Evolutionary conservation across 2,888 invertebrate species (phyloP).

Genomic region (Aporophyla nigra): DNA sequence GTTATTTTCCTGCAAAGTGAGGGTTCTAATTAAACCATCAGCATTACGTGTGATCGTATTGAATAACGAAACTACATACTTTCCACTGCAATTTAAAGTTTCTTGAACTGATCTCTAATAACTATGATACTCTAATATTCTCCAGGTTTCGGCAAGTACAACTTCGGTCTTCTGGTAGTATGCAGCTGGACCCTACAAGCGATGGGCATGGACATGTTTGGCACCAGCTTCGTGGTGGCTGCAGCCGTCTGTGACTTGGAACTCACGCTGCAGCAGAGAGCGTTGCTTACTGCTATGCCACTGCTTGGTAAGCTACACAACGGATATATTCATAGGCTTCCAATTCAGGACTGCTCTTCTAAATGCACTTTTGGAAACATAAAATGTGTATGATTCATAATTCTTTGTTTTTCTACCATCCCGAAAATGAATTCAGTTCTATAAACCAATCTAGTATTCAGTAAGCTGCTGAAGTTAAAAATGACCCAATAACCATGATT

Average conservation of each 20-base stretch:
- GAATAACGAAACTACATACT: not conserved
- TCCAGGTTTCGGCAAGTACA: conserved; percentile 87
- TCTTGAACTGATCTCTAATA: not conserved
- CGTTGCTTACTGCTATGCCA: conserved; percentile 93
- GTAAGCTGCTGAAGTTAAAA: not conserved
- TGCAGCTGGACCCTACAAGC: conserved; percentile 88
- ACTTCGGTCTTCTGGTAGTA: conserved; percentile 82
- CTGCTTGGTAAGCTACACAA: conserved; percentile 90
- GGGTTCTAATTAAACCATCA: not conserved
- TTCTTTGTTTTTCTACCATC: not conserved
- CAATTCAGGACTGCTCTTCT: not conserved
- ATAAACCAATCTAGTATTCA: no score
- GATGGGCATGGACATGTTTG: conserved; percentile 88
- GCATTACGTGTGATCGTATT: no score
- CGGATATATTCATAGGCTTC: not conserved
- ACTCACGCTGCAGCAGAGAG: conserved; percentile 92
- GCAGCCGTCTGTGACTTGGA: conserved; percentile 93
- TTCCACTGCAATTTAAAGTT: not conserved
- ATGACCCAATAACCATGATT: not conserved
- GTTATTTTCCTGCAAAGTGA: not conserved
- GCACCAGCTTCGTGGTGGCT: conserved; percentile 93
- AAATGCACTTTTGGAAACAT: not conserved
- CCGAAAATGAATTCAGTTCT: not conserved
- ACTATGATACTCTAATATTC: not conserved
- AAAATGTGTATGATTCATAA: not conserved